Base-by-base conservation (phyloP, 2,113 vertebrate species). In the Pelmatolapia mariae region DNA sequence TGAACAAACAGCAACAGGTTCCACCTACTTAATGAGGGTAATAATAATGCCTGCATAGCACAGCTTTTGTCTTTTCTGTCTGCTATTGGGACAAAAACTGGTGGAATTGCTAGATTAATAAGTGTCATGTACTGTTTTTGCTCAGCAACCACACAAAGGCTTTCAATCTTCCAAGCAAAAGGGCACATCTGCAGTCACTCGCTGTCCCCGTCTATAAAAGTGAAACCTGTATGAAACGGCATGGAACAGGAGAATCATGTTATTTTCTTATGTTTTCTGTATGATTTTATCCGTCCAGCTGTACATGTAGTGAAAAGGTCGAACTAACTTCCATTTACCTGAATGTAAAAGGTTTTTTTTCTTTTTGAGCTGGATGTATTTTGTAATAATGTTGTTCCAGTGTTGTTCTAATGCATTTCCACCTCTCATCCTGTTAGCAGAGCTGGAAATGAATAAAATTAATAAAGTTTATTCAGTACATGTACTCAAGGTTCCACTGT, bases 391-490 rank as follows among this genome's bases (percentile, higher is more conserved):
- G 26, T 52, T 78, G 71, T 45, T 73, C 68, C 68, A 45, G 8
- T 73, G 78, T 36, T 82, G 50, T 82, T 84, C 7, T 61, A 63
- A 54, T 45, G 59, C 47, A 18, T 45, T 29, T 56, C 66, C 52
- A 19, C 6, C 10, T 63, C 6, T 80, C 59, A 8, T 40, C 71
- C 53, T 87, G 85, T 89, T 10, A 4, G 5, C 47, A 36, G 12
- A 86, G 76, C 19, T 52, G 63, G 54, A 80, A 50, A 61, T 24
- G 8, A 92, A 90, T 89, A 86, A 82, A 53, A 40, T 24, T 9
- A 92, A 91, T 89, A 91, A 92, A 91, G 80, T 86, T 82, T 84
- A 86, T 89, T 89, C 83, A 59, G 6, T 13, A 59, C 53, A 24
- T 38, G 3, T 56, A 63, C 33, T 26, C 56, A 38, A 6, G 24